A percentile compares a stretch with the other conserved stretches of the same genome.
phyloP scores from a whole-genome alignment of 2,113 vertebrate genomes.

The Nycticryphes semicollaris region DNA sequence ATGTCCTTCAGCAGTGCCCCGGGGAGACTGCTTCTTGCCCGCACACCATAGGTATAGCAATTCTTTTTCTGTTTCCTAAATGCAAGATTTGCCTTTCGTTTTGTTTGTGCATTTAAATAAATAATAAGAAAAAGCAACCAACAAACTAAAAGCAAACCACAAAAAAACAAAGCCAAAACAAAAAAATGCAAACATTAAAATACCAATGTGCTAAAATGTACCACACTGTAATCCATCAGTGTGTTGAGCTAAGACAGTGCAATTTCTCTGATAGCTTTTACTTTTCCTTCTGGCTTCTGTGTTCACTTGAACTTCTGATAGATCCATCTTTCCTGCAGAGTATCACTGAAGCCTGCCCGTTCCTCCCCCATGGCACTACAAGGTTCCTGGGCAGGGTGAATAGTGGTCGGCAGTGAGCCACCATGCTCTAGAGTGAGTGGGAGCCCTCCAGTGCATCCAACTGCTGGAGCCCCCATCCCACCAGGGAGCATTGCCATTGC shows the following conservation, averaged over 20 bases:
- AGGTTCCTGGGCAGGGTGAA: neutral
- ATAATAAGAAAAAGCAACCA: too few relatives aligned
- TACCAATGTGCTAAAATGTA: neutral
- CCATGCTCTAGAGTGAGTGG: neutral
- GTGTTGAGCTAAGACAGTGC: neutral
- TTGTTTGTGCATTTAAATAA: neutral
- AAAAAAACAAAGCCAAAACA: neutral
- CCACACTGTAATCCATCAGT: fast-evolving
- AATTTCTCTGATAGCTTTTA: neutral
- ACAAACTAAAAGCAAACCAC: neutral
- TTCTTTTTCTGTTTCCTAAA: neutral
- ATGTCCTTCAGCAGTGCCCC: neutral
- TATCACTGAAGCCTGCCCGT: neutral
- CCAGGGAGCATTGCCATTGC: neutral
- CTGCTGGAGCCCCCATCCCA: neutral
- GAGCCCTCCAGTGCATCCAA: fast-evolving
- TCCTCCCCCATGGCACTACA: neutral
- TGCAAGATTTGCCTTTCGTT: neutral
- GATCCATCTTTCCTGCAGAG: neutral
- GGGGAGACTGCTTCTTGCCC: neutral
- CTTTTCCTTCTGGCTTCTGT: neutral
- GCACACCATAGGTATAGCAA: fast-evolving
- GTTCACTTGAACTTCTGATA: neutral
- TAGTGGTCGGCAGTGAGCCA: neutral
- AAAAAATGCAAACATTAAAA: neutral